These are phyloP conservation scores for Acipenser oxyrinchus DNA, from an alignment of 2,797 vertebrate species.

Conservation along the genomic window DNA sequence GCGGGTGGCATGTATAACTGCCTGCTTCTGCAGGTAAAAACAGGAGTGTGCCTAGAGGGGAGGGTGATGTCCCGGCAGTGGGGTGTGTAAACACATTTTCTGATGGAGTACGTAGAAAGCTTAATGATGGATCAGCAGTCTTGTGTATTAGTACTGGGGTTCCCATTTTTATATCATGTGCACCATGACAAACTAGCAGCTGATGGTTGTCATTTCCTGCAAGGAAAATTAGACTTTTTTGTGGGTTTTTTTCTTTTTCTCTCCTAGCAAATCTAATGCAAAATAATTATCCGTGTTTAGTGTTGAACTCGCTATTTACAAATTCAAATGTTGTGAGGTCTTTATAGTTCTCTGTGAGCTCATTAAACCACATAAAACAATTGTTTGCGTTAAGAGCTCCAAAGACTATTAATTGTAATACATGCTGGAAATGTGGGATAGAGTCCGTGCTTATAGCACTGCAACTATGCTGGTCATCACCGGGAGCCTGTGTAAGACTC, in stretches of 20 bases:
- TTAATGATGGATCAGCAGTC: too few relatives aligned
- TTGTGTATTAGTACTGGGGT: too few relatives aligned
- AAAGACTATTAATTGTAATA: slow-evolving; percentile 11
- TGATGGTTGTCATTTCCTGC: too few relatives aligned
- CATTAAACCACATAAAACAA: slow-evolving; percentile 68
- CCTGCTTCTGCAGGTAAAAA: too few relatives aligned
- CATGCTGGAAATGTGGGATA: not conserved
- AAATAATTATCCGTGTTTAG: slow-evolving; percentile 52
- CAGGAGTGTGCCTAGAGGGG: too few relatives aligned
- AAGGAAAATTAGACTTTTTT: too few relatives aligned
- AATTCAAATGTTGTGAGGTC: slow-evolving; percentile 48
- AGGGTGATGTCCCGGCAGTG: too few relatives aligned
- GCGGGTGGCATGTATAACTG: too few relatives aligned
- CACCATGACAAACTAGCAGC: too few relatives aligned
- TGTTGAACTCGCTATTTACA: slow-evolving; percentile 25
- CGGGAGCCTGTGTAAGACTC: not conserved
- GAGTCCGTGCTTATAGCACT: slow-evolving; percentile 26
- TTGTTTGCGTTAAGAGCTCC: slow-evolving; percentile 40
- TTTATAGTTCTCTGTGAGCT: slow-evolving; percentile 46
- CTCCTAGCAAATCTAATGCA: slow-evolving; percentile 28
- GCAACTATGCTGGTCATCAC: slow-evolving; percentile 2
- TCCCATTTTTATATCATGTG: too few relatives aligned
- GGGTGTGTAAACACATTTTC: too few relatives aligned
- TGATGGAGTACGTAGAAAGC: too few relatives aligned
- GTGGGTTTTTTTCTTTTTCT: not conserved